phyloP scores from a whole-genome alignment of 2,888 invertebrate genomes.

The Smittia aterrima region DNA sequence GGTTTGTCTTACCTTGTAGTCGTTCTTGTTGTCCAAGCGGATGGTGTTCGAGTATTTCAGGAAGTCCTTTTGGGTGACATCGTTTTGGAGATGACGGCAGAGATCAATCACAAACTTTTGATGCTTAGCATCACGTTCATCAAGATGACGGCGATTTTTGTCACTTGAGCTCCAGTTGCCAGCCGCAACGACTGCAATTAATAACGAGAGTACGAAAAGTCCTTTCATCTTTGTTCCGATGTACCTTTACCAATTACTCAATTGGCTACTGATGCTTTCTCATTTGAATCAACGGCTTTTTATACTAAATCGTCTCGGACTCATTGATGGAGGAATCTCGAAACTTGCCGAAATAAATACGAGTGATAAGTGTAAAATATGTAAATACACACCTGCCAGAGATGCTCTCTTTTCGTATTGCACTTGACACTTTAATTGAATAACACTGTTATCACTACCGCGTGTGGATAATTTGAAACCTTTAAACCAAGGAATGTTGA shows the following conservation, averaged over 20 bases:
- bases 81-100: neutral
- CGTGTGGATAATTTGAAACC: too few relatives aligned
- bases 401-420: too few relatives aligned
- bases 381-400: too few relatives aligned
- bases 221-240: conserved; percentile 10
- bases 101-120: conserved; percentile 16
- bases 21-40: conserved; percentile 11
- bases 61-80: conserved; percentile 2
- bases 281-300: neutral
- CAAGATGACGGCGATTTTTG: neutral
- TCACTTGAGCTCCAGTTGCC: neutral
- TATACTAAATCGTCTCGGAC: neutral
- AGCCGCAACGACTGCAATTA: conserved; percentile 8
- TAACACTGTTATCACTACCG: too few relatives aligned
- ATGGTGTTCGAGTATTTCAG: conserved; percentile 15
- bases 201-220: neutral
- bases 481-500: too few relatives aligned
- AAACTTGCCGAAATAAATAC: too few relatives aligned
- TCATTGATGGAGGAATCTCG: too few relatives aligned
- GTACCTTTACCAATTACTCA: neutral
- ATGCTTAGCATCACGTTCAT: neutral
- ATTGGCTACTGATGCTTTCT: neutral
- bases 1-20: conserved; percentile 1
- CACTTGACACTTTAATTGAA: too few relatives aligned
- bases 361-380: too few relatives aligned